Base-by-base conservation (phyloP, 2,888 invertebrate species). In the Rhyacophila evoluta region DNA sequence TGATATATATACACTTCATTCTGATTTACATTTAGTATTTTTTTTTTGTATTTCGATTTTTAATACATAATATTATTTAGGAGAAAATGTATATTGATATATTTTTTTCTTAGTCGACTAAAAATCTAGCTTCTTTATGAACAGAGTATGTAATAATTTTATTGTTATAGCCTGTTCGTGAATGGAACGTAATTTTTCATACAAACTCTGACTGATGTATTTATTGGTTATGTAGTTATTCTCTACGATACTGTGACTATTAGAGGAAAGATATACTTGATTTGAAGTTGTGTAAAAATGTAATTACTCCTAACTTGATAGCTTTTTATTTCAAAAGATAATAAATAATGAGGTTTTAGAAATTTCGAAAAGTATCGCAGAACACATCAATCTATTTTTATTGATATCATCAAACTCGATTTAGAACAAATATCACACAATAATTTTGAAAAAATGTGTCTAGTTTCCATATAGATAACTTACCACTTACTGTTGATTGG, bases 191-290 rank as follows among this genome's bases (percentile, higher is more conserved):
- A 55, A 55, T 55, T 55, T 55, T 55, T 55, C 55, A 55, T 55
- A 55, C 55, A 55, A 55, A 55, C 55, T 55, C 19, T 55, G 55
- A 55, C 55, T 55, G 55, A 55, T 55, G 55, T 55, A 55, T 25
- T 55, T 55, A 55, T 25, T 55, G 55, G 55, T 55, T 55, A 12
- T 55, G 55, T 55, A 55, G 55, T 25, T 55, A 19, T 41, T 41
- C 55, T 55, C 55, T 55, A 55, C 19, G 55, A 55, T 8, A 55
- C 19, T 55, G 2, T 10, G 55, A 55, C 55, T 55, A 1, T 15
- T 55, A 55, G 55, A 55, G 0, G 55, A 25, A 8, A 55, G 6
- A 25, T 8, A 25, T 25, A 33, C 0, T 25, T 25, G 19, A 41
- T 19, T 55, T 55, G 55, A 55, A 55, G 10, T 55, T 55, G 15